Evolutionary conservation across 2,113 vertebrate species (phyloP).

Genomic region (Saiga tatarica): DNA sequence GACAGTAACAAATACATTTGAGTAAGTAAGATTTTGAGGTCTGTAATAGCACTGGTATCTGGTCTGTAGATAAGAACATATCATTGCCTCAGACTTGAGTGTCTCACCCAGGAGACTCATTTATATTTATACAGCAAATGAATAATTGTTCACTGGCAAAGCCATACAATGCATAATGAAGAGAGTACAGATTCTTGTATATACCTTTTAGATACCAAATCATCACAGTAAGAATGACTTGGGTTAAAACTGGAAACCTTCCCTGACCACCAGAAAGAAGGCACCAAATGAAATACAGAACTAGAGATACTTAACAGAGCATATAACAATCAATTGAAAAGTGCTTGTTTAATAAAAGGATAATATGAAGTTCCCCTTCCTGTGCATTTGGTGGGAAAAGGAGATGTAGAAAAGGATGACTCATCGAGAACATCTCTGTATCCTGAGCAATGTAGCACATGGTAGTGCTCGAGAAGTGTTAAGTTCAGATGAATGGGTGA

Average conservation of each 20-base stretch:
- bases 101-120: not conserved
- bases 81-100: not conserved
- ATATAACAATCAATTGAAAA: not conserved
- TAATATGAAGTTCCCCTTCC: not conserved
- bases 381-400: not conserved
- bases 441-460: not conserved
- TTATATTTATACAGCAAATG: not conserved
- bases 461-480: not conserved
- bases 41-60: not conserved
- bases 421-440: not conserved
- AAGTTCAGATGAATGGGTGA: not conserved
- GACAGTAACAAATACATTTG: not conserved
- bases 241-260: not conserved
- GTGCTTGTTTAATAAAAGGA: not conserved
- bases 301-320: not conserved
- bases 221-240: not conserved
- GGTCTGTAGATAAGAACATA: not conserved
- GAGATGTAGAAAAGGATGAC: too few relatives aligned
- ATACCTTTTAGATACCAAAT: not conserved
- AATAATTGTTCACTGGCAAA: not conserved
- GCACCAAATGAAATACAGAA: not conserved
- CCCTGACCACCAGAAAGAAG: not conserved
- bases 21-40: not conserved
- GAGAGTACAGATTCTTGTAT: not conserved
- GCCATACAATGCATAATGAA: not conserved